Evolutionary conservation across 1,140 invertebrate genomes (phyloP), one percentile per base, ranked within the genome.

Genomic region (Eciton burchellii): DNA sequence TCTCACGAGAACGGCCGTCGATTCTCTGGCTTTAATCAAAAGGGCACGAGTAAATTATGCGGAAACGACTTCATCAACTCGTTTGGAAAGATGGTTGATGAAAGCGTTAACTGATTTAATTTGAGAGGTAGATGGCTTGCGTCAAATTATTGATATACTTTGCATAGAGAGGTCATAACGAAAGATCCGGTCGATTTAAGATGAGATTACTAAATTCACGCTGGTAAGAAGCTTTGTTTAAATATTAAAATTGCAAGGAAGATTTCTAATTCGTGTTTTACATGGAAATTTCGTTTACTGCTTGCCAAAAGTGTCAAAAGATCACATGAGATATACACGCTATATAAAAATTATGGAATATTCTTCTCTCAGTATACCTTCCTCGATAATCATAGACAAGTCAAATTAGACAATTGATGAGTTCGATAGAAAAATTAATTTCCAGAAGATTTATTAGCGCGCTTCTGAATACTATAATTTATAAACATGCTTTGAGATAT

Each of bases 31-130:
- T 88, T 88, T 88, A 88, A 88, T 88, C 77, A 88, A 88, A 81
- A 41, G 71, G 26, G 56, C 5, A 66, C 77, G 74, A 81, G 84
- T 79, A 79, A 87, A 87, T 87, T 89, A 88, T 74, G 59, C 63
- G 62, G 73, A 70, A 82, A 84, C 52, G 88, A 87, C 81, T 91
- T 91, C 90, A 92, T 91, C 82, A 90, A 89, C 88, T 74, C 79
- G 60, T 85, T 87, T 88, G 88, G 6, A 35, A 87, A 74, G 86
- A 86, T 81, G 89, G 86, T 81, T 71, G 72, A 89, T 89, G 81
- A 84, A 90, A 85, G 79, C 82, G 84, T 79, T 86, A 90, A 89
- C 86, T 89, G 86, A 91, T 86, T 92, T 88, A 81, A 91, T 85
- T 89, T 88, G 82, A 83, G 85, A 84, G 88, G 14, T 49, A 6